Conservation (phyloP, 1,140 invertebrate species). For the Pseudobourletiella spinata region DNA sequence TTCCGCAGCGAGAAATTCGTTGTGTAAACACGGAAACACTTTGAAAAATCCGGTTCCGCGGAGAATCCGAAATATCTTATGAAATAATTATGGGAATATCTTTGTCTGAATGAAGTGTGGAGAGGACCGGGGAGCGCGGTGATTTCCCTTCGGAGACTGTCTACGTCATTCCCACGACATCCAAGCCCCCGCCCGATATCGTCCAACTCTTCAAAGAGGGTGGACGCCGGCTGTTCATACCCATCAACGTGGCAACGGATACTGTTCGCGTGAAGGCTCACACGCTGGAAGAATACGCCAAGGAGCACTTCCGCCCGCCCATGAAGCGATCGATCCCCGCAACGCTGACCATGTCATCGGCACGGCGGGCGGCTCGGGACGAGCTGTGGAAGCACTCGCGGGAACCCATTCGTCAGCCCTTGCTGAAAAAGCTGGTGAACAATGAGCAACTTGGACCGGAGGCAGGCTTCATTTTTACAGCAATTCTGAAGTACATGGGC, state of each 20-base stretch:
- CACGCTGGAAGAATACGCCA: conserved; percentile 86
- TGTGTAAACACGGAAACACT: too few relatives aligned
- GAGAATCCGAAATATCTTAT: too few relatives aligned
- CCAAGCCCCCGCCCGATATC: conserved; percentile 86
- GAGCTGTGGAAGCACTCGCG: conserved; percentile 89
- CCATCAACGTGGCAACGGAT: conserved; percentile 69
- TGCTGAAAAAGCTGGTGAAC: conserved; percentile 85
- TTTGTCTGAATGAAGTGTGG: conserved; percentile 52
- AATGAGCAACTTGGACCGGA: conserved; percentile 94
- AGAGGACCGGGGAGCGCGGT: conserved; percentile 76
- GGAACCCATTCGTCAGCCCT: conserved; percentile 89
- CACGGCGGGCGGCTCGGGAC: conserved; percentile 59
- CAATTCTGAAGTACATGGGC: conserved; percentile 97
- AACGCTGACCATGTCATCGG: conserved; percentile 75
- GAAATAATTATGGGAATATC: too few relatives aligned
- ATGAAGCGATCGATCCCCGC: conserved; percentile 91
- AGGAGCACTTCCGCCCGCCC: conserved; percentile 83
- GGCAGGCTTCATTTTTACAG: conserved; percentile 87
- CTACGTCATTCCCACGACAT: conserved; percentile 89
- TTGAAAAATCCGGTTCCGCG: too few relatives aligned
- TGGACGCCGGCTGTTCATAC: conserved; percentile 63
- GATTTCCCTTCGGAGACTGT: conserved; percentile 96
- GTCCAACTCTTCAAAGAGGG: conserved; percentile 73
- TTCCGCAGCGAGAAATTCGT: too few relatives aligned
- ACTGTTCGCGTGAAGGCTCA: conserved; percentile 74